These are phyloP conservation scores for Charaxes varanes DNA, from an alignment of 1,140 invertebrate genomes.

Conservation along the genomic window DNA sequence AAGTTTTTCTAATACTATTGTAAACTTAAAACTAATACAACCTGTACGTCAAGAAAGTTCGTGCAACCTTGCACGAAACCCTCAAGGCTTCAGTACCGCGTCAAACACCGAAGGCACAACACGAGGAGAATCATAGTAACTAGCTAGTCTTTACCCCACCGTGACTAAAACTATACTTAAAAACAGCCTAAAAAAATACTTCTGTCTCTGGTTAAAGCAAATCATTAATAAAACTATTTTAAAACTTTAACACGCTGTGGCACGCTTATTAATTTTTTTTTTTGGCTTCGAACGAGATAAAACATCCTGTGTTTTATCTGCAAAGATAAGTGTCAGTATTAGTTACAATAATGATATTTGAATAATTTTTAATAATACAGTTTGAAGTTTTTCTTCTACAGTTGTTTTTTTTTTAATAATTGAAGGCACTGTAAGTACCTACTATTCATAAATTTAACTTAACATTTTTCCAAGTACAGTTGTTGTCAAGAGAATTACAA, in stretches of 20 bases:
- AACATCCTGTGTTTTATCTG: neutral
- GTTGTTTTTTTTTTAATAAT: too few species aligned
- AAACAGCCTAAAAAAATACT: slow-evolving; percentile 26
- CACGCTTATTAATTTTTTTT: slow-evolving; percentile 15
- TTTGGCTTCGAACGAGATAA: neutral
- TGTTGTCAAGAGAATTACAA: too few species aligned
- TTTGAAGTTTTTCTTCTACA: too few species aligned
- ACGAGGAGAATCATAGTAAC: slow-evolving; percentile 34
- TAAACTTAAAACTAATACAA: slow-evolving; percentile 12
- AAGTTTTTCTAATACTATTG: too few species aligned
- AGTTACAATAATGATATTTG: too few species aligned
- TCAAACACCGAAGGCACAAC: slow-evolving; percentile 26
- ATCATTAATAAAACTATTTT: slow-evolving; percentile 14
- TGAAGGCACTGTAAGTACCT: too few species aligned
- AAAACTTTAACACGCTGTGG: slow-evolving; percentile 22
- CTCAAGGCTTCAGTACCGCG: slow-evolving; percentile 38
- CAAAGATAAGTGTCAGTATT: too few species aligned
- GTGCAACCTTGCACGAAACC: slow-evolving; percentile 27
- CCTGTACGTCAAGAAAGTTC: slow-evolving; percentile 37
- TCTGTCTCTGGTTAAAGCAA: slow-evolving; percentile 13
- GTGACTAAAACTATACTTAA: slow-evolving; percentile 28
- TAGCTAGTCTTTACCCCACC: slow-evolving; percentile 26
- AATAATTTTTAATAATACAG: too few species aligned
- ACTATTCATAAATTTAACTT: too few species aligned
- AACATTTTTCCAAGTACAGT: too few species aligned